phyloP scores from a whole-genome alignment of 2,113 vertebrate genomes.

The Chionodraco myersi region DNA sequence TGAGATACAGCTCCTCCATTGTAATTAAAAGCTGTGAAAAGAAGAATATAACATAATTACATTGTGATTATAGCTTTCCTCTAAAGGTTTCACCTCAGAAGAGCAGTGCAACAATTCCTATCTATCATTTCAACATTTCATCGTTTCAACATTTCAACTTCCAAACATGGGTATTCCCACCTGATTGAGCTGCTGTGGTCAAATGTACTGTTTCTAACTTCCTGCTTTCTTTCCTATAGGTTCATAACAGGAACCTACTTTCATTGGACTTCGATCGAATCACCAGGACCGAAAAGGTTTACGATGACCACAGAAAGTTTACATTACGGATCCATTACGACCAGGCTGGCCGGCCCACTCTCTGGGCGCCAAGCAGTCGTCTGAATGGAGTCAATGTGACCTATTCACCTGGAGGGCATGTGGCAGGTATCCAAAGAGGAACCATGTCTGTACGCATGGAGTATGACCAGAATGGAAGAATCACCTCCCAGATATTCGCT shows the following conservation, averaged over 20 bases:
- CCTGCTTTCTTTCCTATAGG: slow-evolving; percentile 77
- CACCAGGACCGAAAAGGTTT: slow-evolving; percentile 98
- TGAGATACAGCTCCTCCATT: slow-evolving; percentile 57
- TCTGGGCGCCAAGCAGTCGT: slow-evolving; percentile 97
- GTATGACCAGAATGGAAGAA: slow-evolving; percentile 93
- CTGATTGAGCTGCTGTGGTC: background rate
- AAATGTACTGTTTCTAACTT: slow-evolving; percentile 11
- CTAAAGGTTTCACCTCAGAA: slow-evolving; percentile 43
- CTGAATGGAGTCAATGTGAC: slow-evolving; percentile 97
- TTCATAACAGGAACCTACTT: slow-evolving; percentile 96
- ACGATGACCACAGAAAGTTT: slow-evolving; percentile 98
- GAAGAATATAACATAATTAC: slow-evolving; percentile 60
- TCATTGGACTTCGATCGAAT: slow-evolving; percentile 97
- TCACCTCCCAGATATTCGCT: slow-evolving; percentile 94
- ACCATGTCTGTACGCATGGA: slow-evolving; percentile 99
- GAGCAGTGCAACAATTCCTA: slow-evolving; percentile 23
- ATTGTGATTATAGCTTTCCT: slow-evolving; percentile 52
- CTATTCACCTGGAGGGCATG: slow-evolving; percentile 91
- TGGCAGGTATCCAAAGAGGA: slow-evolving; percentile 96
- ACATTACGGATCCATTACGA: slow-evolving; percentile 96
- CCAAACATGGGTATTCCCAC: slow-evolving; percentile 9
- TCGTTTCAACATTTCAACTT: background rate
- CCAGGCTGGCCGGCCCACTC: slow-evolving; percentile 92
- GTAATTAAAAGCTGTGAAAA: slow-evolving; percentile 69
- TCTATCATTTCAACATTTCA: slow-evolving; percentile 21